A percentile compares a stretch with the other conserved stretches of the same genome.
These are phyloP conservation scores for Scrobipalpa costella DNA, from an alignment of 2,888 invertebrate genomes.

Conservation along the genomic window DNA sequence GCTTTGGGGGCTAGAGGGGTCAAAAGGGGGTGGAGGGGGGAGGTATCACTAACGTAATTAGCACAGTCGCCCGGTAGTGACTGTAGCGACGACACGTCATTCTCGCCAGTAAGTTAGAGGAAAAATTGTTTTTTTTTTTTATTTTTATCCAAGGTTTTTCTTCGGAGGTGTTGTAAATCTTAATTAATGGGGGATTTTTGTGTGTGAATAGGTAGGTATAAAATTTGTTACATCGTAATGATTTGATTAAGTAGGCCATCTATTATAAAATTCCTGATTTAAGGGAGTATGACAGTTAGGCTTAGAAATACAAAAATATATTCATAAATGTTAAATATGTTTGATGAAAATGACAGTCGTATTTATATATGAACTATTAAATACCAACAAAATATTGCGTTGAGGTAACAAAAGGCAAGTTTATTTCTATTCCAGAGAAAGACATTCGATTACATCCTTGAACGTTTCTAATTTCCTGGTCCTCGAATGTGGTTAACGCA, in stretches of 20 bases:
- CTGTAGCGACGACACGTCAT: constrained; percentile 52
- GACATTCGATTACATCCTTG: constrained; percentile 77
- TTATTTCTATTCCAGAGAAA: constrained; percentile 64
- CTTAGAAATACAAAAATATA: too few species aligned
- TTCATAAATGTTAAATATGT: not conserved
- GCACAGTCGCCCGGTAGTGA: constrained; percentile 56
- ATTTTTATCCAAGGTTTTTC: constrained; percentile 12
- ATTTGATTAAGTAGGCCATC: too few species aligned
- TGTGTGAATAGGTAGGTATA: not conserved
- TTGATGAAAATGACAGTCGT: too few species aligned
- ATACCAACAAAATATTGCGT: constrained; percentile 29
- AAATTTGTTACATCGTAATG: not conserved
- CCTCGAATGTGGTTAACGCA: constrained; percentile 77
- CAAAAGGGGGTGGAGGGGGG: constrained; percentile 38
- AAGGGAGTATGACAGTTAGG: too few species aligned
- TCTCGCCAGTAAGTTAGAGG: constrained; percentile 20
- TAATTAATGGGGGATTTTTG: constrained; percentile 10
- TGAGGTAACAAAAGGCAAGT: constrained; percentile 56
- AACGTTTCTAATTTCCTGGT: constrained; percentile 81
- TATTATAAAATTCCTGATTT: too few species aligned
- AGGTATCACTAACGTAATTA: constrained; percentile 73
- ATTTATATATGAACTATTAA: not conserved
- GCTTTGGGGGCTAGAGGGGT: constrained; percentile 55
- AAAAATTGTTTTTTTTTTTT: not conserved
- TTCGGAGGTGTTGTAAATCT: not conserved